Conservation (phyloP, 2,113 vertebrate species). For the Antechinus flavipes region DNA sequence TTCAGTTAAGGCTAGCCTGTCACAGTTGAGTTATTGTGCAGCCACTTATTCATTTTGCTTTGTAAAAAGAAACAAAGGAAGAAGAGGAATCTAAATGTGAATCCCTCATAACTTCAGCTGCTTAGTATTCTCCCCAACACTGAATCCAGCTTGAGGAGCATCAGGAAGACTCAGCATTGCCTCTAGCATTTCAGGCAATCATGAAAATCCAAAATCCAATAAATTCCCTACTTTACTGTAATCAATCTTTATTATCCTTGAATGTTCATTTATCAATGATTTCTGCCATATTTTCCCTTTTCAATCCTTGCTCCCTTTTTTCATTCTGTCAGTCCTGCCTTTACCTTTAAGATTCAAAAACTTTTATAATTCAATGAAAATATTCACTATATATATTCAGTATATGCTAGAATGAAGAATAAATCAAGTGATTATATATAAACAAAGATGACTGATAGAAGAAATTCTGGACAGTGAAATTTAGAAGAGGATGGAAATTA, state of each 20-base stretch:
- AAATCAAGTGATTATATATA: constrained; percentile 33
- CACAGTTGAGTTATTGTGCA: neutral
- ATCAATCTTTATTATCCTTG: constrained; percentile 70
- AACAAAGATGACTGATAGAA: constrained; percentile 39
- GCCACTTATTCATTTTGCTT: neutral
- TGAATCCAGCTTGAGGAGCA: neutral
- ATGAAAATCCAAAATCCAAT: constrained; percentile 63
- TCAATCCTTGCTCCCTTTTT: constrained; percentile 20
- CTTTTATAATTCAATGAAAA: constrained; percentile 34
- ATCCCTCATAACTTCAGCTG: neutral
- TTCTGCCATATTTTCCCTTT: constrained; percentile 13
- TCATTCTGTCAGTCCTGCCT: constrained; percentile 24
- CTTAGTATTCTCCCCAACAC: neutral
- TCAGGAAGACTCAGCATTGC: neutral
- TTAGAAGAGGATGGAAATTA: neutral
- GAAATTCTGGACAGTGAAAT: neutral
- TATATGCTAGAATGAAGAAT: too few relatives aligned
- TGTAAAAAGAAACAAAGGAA: neutral
- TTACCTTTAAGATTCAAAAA: constrained; percentile 28
- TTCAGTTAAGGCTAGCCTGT: neutral
- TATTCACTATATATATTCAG: constrained; percentile 40
- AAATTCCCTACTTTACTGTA: constrained; percentile 28
- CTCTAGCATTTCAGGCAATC: constrained; percentile 12
- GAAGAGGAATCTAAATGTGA: neutral
- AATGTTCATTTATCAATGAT: constrained; percentile 13